Evolutionary conservation across 2,113 vertebrate species (phyloP).

Genomic region (Excalfactoria chinensis): DNA sequence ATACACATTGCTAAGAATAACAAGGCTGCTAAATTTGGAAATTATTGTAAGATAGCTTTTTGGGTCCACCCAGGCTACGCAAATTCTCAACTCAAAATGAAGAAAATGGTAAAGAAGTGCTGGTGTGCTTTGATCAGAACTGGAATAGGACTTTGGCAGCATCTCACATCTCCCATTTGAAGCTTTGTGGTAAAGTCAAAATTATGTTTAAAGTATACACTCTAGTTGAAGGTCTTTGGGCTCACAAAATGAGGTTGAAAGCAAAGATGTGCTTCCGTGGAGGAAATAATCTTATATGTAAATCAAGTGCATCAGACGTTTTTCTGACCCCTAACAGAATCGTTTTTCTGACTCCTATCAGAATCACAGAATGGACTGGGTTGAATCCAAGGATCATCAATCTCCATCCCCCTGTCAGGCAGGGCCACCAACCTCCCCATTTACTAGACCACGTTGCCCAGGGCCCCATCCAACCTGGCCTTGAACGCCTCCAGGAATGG

Average conservation of each 20-base stretch:
- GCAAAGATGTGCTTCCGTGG: neutral
- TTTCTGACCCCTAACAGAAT: neutral
- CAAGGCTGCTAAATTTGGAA: neutral
- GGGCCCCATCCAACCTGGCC: no score
- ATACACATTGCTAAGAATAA: neutral
- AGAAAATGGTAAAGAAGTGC: neutral
- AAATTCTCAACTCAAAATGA: neutral
- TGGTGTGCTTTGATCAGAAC: neutral
- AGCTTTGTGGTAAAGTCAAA: neutral
- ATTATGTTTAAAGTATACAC: accelerated
- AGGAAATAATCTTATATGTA: neutral
- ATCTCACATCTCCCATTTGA: neutral
- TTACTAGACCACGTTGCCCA: no score
- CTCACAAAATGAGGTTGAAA: neutral
- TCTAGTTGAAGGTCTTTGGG: neutral
- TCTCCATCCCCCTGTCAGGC: no score
- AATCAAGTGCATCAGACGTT: neutral
- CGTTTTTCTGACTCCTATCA: neutral
- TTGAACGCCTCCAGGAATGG: no score
- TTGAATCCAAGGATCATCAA: no score
- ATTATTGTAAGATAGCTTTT: neutral
- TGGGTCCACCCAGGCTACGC: neutral
- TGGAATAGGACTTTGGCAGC: neutral
- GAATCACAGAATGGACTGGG: no score
- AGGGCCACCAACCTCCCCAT: no score